Percentiles rank a stretch among this genome's conserved stretches.
These are phyloP conservation scores for Andricus quercusramuli DNA, from an alignment of 2,888 invertebrate genomes.

Conservation along the genomic window DNA sequence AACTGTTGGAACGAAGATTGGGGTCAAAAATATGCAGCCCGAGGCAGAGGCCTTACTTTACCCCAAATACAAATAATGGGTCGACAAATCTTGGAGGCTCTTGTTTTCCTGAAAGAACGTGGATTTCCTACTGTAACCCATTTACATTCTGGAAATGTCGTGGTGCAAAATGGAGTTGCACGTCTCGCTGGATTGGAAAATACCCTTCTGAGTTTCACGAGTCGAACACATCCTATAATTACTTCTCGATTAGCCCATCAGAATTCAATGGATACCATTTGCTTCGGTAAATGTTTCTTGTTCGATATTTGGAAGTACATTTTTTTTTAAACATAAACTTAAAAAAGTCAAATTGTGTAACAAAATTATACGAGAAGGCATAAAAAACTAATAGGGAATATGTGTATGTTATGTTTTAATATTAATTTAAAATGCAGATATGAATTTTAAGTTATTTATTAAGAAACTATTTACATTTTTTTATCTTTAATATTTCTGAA, in stretches of 20 bases:
- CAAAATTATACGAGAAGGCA: too few species aligned
- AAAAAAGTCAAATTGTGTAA: too few species aligned
- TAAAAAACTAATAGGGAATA: too few species aligned
- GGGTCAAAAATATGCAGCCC: conserved; percentile 86
- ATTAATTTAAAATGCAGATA: too few species aligned
- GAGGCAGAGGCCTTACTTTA: conserved; percentile 86
- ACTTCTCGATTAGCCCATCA: conserved; percentile 79
- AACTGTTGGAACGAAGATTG: conserved; percentile 91
- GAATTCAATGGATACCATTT: conserved; percentile 83
- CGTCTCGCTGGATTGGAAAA: conserved; percentile 93
- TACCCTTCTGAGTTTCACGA: conserved; percentile 87
- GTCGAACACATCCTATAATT: conserved; percentile 82
- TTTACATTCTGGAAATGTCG: conserved; percentile 94
- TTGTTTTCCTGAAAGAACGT: conserved; percentile 91
- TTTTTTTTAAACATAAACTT: too few species aligned
- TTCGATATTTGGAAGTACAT: background rate
- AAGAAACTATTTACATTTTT: too few species aligned
- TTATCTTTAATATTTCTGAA: too few species aligned
- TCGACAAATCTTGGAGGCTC: conserved; percentile 91
- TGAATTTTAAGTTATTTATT: too few species aligned
- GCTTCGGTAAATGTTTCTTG: conserved; percentile 82
- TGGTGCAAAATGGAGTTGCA: conserved; percentile 95
- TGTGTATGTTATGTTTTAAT: too few species aligned
- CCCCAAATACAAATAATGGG: conserved; percentile 93
- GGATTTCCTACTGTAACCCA: conserved; percentile 93